These are phyloP conservation scores for Mercenaria mercenaria DNA, from an alignment of 1,140 invertebrate species.

Conservation along the genomic window DNA sequence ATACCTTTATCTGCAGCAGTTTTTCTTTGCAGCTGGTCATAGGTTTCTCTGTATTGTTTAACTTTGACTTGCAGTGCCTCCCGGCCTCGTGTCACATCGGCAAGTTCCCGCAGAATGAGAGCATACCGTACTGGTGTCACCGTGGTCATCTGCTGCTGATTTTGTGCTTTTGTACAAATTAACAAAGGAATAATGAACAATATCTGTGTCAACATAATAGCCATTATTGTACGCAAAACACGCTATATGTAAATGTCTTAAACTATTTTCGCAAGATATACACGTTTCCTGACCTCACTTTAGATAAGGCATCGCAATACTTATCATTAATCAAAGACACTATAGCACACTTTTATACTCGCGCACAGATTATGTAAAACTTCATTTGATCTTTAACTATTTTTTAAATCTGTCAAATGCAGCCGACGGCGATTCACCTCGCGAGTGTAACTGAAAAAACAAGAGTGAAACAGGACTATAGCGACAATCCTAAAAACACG, in stretches of 20 bases:
- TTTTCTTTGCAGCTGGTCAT: background rate
- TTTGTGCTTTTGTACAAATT: background rate
- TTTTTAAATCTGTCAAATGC: too few species aligned
- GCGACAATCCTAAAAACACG: too few species aligned
- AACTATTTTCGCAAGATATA: too few species aligned
- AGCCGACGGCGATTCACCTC: too few species aligned
- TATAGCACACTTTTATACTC: too few species aligned
- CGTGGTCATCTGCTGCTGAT: background rate
- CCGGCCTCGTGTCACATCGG: slow-evolving; percentile 21
- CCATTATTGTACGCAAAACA: background rate
- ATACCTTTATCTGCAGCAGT: slow-evolving; percentile 32
- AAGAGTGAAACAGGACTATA: too few species aligned
- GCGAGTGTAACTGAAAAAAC: too few species aligned
- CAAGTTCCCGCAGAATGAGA: slow-evolving; percentile 33
- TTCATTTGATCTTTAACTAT: too few species aligned
- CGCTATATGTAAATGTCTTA: background rate
- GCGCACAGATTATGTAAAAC: too few species aligned
- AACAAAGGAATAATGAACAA: background rate
- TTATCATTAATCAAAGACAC: too few species aligned
- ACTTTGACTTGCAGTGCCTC: background rate
- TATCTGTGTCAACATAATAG: background rate
- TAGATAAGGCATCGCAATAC: background rate
- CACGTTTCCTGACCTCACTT: background rate
- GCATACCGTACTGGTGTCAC: slow-evolving; percentile 34
- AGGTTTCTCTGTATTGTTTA: background rate